A percentile compares a stretch with the other conserved stretches of the same genome.
phyloP scores from a whole-genome alignment of 2,888 invertebrate species.

The Gastracanthus pulcherrimus region DNA sequence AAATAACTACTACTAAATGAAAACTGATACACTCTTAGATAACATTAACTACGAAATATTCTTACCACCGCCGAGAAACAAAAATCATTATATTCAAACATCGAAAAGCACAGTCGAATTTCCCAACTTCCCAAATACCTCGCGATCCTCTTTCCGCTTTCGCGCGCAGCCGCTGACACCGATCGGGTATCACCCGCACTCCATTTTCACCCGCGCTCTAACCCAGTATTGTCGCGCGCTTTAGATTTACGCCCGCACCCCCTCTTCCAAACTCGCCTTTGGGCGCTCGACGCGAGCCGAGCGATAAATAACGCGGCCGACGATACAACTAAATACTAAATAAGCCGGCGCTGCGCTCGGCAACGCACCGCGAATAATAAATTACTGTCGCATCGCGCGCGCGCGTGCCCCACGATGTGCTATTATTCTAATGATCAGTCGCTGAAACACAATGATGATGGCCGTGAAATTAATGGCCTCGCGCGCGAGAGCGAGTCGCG shows the following conservation, averaged over 20 bases:
- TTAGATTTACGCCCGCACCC: constrained; percentile 19
- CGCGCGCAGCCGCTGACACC: constrained; percentile 11
- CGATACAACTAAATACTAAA: constrained; percentile 32
- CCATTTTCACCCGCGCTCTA: too few relatives aligned
- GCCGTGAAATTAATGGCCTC: constrained; percentile 48
- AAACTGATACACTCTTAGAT: neutral
- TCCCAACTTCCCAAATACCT: neutral
- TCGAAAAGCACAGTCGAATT: neutral
- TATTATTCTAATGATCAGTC: constrained; percentile 55
- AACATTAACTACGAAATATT: too few relatives aligned
- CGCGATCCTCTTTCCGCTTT: constrained; percentile 30
- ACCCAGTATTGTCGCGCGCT: too few relatives aligned
- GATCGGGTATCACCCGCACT: too few relatives aligned
- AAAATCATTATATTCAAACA: neutral
- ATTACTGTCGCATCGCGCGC: constrained; percentile 56
- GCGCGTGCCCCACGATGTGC: constrained; percentile 33
- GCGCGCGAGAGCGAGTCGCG: neutral
- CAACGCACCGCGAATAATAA: constrained; percentile 54
- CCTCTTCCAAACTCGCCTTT: too few relatives aligned
- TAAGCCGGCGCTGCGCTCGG: neutral
- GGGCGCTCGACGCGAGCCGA: neutral
- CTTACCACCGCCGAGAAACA: neutral
- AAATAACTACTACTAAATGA: neutral
- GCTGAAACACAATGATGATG: constrained; percentile 52
- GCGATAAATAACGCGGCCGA: constrained; percentile 41